These are phyloP conservation scores for Dendrolimus kikuchii DNA, from an alignment of 1,140 invertebrate species.

Conservation along the genomic window DNA sequence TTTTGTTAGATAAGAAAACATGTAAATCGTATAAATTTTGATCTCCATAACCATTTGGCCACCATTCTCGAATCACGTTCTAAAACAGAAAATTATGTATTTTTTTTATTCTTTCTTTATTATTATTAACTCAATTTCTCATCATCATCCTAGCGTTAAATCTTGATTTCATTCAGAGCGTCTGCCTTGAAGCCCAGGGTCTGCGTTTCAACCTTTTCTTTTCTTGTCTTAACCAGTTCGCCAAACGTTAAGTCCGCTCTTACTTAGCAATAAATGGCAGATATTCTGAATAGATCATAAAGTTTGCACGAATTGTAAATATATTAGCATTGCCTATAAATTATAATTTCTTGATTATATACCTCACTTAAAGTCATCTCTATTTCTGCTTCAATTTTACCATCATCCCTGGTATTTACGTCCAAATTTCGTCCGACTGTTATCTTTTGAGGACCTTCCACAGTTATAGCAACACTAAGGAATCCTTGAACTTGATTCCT, in stretches of 20 bases:
- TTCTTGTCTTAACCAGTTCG: too few species aligned
- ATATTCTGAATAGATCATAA: too few species aligned
- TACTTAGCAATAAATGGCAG: too few species aligned
- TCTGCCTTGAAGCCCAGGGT: too few species aligned
- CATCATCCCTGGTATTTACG: slow-evolving; percentile 28
- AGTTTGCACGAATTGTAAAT: too few species aligned
- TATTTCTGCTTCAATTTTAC: slow-evolving; percentile 34
- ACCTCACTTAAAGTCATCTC: slow-evolving; percentile 47
- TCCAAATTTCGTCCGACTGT: slow-evolving; percentile 28
- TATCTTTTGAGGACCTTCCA: slow-evolving; percentile 33
- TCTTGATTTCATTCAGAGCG: too few species aligned
- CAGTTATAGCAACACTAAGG: slow-evolving; percentile 25
- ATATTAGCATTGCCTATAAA: too few species aligned
- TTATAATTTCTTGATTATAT: neutral
- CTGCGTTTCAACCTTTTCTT: too few species aligned
- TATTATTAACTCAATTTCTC: too few species aligned
- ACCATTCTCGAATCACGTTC: slow-evolving; percentile 79
- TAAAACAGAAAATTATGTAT: slow-evolving; percentile 21
- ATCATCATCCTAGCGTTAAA: too few species aligned
- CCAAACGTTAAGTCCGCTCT: too few species aligned
- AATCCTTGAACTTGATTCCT: slow-evolving; percentile 27
- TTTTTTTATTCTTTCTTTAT: slow-evolving; percentile 1
- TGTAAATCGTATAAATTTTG: slow-evolving; percentile 84
- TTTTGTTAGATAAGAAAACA: slow-evolving; percentile 63
- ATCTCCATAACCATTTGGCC: slow-evolving; percentile 94